These are phyloP conservation scores for Euplagia quadripunctaria DNA, from an alignment of 2,888 invertebrate genomes.

Conservation along the genomic window DNA sequence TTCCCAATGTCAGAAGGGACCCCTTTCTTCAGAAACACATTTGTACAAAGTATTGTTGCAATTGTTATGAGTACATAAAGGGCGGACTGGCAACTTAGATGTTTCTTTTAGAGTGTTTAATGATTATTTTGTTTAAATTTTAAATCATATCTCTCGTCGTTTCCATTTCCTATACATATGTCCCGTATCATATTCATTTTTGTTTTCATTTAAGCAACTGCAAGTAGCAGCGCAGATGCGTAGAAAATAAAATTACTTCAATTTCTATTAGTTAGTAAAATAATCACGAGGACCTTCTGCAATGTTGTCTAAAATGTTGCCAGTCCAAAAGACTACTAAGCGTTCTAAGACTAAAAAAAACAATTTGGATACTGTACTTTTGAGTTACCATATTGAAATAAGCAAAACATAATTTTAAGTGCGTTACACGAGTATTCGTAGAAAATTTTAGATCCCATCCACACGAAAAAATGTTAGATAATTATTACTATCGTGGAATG, in stretches of 20 bases:
- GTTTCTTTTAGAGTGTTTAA: background rate
- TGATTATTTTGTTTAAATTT: background rate
- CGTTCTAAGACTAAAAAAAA: background rate
- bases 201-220: background rate
- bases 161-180: too few relatives aligned
- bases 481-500: conserved; percentile 18
- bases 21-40: conserved; percentile 48
- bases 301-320: background rate
- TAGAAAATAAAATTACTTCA: background rate
- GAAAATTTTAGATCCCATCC: conserved; percentile 22
- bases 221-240: background rate
- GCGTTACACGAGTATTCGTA: conserved; percentile 24
- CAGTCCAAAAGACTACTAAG: background rate
- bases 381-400: background rate
- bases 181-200: too few relatives aligned
- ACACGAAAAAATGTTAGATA: background rate
- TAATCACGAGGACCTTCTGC: background rate
- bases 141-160: background rate
- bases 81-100: background rate
- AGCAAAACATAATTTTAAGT: conserved; percentile 14
- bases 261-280: background rate
- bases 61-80: background rate
- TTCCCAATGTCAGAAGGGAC: conserved; percentile 58
- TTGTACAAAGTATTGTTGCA: conserved; percentile 65
- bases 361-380: background rate